Conservation (phyloP, 2,888 invertebrate species). For the Ophion obscuratus region DNA sequence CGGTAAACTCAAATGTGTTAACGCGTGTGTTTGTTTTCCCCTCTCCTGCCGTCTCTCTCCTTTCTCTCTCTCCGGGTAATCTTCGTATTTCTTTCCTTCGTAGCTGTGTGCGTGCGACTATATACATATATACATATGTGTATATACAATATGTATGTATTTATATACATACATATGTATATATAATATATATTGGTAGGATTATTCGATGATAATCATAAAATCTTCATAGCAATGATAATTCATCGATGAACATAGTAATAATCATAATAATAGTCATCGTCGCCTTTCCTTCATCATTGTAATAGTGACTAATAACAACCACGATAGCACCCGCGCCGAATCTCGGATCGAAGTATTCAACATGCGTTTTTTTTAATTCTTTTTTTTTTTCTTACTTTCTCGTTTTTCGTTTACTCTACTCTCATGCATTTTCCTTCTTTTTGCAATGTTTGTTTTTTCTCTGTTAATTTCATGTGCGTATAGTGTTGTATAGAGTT, state of each 20-base stretch:
- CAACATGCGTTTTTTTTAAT: constrained; percentile 29
- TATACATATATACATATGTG: constrained; percentile 67
- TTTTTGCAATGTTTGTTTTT: constrained; percentile 32
- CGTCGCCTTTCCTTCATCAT: constrained; percentile 39
- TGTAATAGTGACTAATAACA: constrained; percentile 64
- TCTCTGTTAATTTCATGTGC: constrained; percentile 69
- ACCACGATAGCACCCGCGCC: constrained; percentile 67
- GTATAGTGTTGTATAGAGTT: constrained; percentile 68
- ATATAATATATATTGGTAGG: constrained; percentile 64
- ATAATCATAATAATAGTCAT: constrained; percentile 50
- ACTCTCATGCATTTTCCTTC: constrained; percentile 51
- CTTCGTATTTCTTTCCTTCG: constrained; percentile 46
- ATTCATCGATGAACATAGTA: constrained; percentile 45
- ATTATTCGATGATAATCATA: constrained; percentile 64
- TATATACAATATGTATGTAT: constrained; percentile 62
- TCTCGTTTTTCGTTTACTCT: constrained; percentile 44
- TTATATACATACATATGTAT: constrained; percentile 65
- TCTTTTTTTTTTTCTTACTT: constrained; percentile 35
- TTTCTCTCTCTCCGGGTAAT: constrained; percentile 37
- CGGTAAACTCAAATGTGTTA: constrained; percentile 46
- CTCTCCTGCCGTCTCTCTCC: constrained; percentile 41
- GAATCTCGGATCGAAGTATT: constrained; percentile 56
- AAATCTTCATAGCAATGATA: constrained; percentile 60
- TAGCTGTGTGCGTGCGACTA: constrained; percentile 66
- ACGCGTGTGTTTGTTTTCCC: constrained; percentile 53